These are phyloP conservation scores for Diuraphis noxia DNA, from an alignment of 1,140 invertebrate genomes.

Conservation along the genomic window DNA sequence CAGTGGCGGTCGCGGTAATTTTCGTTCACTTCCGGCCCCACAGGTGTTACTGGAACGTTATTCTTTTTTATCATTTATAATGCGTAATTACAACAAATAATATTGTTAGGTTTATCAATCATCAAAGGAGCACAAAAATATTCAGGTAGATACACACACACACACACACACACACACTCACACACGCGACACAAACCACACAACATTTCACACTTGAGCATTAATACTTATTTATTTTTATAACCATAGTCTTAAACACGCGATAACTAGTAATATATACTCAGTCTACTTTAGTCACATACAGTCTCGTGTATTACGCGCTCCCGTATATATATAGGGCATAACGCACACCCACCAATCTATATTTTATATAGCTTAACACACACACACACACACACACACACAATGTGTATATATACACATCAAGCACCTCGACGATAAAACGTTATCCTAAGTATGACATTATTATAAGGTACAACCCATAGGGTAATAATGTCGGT, in stretches of 20 bases:
- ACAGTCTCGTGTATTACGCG: background rate
- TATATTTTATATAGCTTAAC: background rate
- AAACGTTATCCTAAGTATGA: conserved; percentile 13
- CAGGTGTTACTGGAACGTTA: background rate
- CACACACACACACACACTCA: background rate
- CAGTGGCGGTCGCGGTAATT: background rate
- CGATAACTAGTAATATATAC: conserved; percentile 10
- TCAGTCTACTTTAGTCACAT: background rate
- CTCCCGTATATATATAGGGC: no score
- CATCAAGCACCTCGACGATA: conserved; percentile 18
- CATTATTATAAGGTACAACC: background rate
- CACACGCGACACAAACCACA: background rate
- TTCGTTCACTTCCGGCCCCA: background rate
- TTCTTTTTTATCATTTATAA: background rate
- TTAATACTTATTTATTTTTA: conserved; percentile 20
- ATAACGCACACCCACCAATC: background rate
- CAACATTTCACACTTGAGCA: background rate
- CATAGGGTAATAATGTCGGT: background rate
- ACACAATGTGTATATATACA: background rate
- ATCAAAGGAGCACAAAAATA: background rate
- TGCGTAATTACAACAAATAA: no score
- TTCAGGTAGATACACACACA: background rate
- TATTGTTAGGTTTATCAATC: background rate
- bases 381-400: no score
- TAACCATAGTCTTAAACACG: background rate